Evolutionary conservation across 2,888 invertebrate species (phyloP), one percentile per base, ranked within the genome.

Genomic region (Limulus polyphemus): DNA sequence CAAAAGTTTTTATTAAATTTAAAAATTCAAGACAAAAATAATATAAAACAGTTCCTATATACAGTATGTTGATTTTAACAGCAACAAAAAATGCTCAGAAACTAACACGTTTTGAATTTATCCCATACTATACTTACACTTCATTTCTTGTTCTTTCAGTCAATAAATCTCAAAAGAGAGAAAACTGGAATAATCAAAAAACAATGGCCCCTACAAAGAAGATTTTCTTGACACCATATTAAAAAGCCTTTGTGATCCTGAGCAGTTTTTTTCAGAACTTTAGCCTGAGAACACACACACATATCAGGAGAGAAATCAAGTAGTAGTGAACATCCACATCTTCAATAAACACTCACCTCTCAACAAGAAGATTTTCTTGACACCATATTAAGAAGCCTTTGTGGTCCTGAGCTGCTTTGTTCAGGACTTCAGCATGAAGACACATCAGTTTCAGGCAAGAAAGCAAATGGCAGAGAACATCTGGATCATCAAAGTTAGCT

Each of bases 151-250:
- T 32, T 32, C 32, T 32, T 32, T 32, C 32, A 32, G 32, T 7
- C 32, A 32, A 32, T 32, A 32, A 32, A 32, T 5, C 3, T 32
- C 7, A 32, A 7, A 32, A 32, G 3, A 32, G 32, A 32, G 7
- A 32, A 32, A 3, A 32, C 7, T 32, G 32, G 32, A 32, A 32
- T 32, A 32, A 32, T 32, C 1, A 32, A 32, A 32, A 32, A 32
- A 32, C 32, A 32, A 3, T 32, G 32, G 32, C 32, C 7, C 32
- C 32, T 32, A 32, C 7, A 32, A 4, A 98, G 80, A 50, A 93
- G 79, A 76, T 94, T 94, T 77, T 95, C 93, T 76, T 99, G 94
- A 69, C 91, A 91, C 90, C 93, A 94, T 70, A 93, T 90, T 64
- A 97, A 87, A 77, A 94, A 90, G 60, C 92, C 90, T 70, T 88